Conservation (phyloP, 2,113 vertebrate species). For the Dipodomys stephensi region DNA sequence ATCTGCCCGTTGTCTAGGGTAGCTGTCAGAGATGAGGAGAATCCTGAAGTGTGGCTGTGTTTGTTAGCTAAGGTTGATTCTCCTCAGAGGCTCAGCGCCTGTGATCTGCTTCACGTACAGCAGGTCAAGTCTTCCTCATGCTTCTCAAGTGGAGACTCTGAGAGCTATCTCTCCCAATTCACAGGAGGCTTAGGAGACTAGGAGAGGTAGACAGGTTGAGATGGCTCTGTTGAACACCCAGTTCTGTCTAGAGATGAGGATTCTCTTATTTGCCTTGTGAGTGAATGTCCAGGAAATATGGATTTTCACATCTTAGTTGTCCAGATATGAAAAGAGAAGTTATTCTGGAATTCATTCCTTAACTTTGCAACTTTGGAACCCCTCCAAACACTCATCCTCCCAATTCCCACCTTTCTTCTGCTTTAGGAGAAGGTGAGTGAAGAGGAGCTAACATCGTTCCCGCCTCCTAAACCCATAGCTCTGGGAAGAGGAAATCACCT, state of each 20-base stretch:
- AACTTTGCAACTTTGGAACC: neutral
- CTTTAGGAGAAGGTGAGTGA: neutral
- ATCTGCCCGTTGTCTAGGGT: too few species aligned
- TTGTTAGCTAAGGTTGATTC: neutral
- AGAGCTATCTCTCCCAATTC: neutral
- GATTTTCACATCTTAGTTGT: neutral
- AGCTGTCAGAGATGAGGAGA: too few species aligned
- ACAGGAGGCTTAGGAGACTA: too few species aligned
- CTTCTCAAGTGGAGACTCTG: too few species aligned
- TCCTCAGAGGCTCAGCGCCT: neutral
- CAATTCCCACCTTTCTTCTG: neutral
- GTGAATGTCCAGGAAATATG: neutral
- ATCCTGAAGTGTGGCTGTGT: too few species aligned
- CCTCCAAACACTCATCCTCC: neutral
- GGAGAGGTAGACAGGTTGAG: neutral
- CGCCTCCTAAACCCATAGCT: neutral
- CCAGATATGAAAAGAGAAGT: neutral
- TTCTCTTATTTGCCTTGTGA: too few species aligned
- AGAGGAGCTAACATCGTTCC: neutral
- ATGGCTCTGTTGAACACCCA: fast-evolving
- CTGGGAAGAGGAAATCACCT: too few species aligned
- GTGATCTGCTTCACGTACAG: neutral
- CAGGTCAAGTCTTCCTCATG: neutral
- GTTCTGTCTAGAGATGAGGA: too few species aligned
- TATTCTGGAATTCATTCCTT: neutral